These are phyloP conservation scores for Tetramorium alpestre DNA, from an alignment of 1,140 invertebrate genomes.

Conservation along the genomic window DNA sequence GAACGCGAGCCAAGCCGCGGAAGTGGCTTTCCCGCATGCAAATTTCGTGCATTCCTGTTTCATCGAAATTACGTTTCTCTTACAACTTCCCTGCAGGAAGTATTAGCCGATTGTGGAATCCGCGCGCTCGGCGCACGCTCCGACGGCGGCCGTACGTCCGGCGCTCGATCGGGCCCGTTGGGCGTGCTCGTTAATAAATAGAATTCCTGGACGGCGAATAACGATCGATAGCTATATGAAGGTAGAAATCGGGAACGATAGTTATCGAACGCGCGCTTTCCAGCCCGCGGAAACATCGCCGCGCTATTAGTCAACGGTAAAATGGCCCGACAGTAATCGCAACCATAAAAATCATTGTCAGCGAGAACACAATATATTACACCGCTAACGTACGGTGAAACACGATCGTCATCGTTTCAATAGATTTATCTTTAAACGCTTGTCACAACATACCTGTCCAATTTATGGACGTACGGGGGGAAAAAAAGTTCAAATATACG, in stretches of 20 bases:
- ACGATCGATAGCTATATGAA: slow-evolving; percentile 39
- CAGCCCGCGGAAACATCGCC: slow-evolving; percentile 23
- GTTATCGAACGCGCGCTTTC: slow-evolving; percentile 18
- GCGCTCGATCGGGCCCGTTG: slow-evolving; percentile 4
- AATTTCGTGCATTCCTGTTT: slow-evolving; percentile 54
- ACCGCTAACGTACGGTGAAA: neutral
- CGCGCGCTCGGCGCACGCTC: neutral
- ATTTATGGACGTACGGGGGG: neutral
- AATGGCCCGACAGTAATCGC: slow-evolving; percentile 40
- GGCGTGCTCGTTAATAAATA: slow-evolving; percentile 48
- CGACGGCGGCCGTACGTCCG: neutral
- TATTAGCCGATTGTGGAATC: slow-evolving; percentile 25
- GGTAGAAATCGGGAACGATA: slow-evolving; percentile 40
- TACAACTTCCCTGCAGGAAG: slow-evolving; percentile 51
- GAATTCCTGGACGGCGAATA: slow-evolving; percentile 28
- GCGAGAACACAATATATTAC: slow-evolving; percentile 7
- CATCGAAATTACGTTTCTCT: slow-evolving; percentile 46
- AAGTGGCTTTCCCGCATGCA: slow-evolving; percentile 39
- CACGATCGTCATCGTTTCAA: neutral
- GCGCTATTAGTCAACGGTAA: slow-evolving; percentile 60
- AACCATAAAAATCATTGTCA: slow-evolving; percentile 39
- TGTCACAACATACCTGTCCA: neutral
- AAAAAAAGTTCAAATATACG: neutral
- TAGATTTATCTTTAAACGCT: neutral
- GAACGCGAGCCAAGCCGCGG: slow-evolving; percentile 17